These are phyloP conservation scores for Himantopus leucocephalus DNA, from an alignment of 2,113 vertebrate species.

Conservation along the genomic window DNA sequence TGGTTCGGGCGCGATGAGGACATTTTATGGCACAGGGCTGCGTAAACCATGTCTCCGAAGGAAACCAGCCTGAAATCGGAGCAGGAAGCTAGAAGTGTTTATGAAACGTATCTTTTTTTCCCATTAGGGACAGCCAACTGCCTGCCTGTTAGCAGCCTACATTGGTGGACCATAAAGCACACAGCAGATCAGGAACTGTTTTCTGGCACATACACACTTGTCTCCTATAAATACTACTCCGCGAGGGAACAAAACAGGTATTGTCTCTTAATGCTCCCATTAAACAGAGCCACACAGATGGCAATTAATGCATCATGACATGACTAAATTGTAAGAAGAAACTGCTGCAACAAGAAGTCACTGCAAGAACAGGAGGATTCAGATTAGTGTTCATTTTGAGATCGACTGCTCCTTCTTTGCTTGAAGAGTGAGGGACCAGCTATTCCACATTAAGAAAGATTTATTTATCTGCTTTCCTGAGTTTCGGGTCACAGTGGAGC, in stretches of 20 bases:
- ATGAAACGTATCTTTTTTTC: background rate
- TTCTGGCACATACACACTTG: background rate
- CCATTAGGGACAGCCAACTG: background rate
- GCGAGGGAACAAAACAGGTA: background rate
- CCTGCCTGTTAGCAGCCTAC: background rate
- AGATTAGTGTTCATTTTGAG: background rate
- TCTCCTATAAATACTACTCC: constrained; percentile 11
- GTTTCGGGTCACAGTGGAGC: constrained; percentile 45
- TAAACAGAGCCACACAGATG: constrained; percentile 6
- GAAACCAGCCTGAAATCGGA: background rate
- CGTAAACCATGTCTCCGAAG: background rate
- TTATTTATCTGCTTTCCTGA: constrained; percentile 41
- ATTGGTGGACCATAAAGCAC: background rate
- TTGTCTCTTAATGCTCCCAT: constrained; percentile 17
- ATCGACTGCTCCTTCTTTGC: background rate
- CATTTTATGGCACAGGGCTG: background rate
- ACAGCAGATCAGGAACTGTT: background rate
- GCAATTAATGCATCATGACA: constrained; percentile 44
- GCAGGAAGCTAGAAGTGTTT: background rate
- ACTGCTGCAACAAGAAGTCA: background rate
- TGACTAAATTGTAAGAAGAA: background rate
- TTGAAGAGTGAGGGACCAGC: constrained; percentile 20
- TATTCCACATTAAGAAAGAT: constrained; percentile 35
- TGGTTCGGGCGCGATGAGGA: background rate
- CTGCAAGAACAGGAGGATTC: background rate